Evolutionary conservation across 2,888 invertebrate genomes (phyloP), one percentile per base, ranked within the genome.

Genomic region (Caradrina kadenii): DNA sequence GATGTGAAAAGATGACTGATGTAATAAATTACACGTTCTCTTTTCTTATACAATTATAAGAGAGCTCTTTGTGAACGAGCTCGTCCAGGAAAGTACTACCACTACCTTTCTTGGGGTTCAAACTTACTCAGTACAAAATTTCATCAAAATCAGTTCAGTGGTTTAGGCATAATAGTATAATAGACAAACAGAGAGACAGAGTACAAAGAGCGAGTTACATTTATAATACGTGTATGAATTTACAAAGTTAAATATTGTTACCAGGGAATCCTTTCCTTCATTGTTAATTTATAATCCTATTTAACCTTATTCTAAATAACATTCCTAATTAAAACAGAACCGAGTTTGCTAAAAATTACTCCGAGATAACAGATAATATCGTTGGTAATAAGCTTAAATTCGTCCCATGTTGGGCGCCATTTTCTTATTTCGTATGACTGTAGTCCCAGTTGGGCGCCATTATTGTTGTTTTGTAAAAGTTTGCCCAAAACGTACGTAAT

Each of bases 361-460:
- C 11, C 13, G 0, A 61, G 61, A 65, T 39, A 50, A 55, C 26
- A 13, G 15, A 19, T 22, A 26, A 39, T 39, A 48, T 2, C 8
- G 0, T 54, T 19, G 4, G 5, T 22, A 50, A 11, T 31, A 31
- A 48, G 11, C 19, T 17, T 35, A 61, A 53, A 54, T 21, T 59
- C 0, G 52, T 45, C 52, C 55, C 56, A 39, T 17, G 54, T 63
- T 11, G 79, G 63, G 82, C 74, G 79, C 74, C 74, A 81, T 54
- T 66, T 66, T 31, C 5, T 19, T 11, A n/a, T 22, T 15, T 5
- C 13, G 5, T 8, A 39, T 19, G 11, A 31, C 11, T 31, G 0
- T 21, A n/a, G 60, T 53, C 65, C 66, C 75, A 52, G 58, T 58
- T 64, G 75, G 76, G 66, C 58, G 76, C 61, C 66, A 79, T 10